Percentiles rank a stretch among this genome's conserved stretches.
phyloP scores from a whole-genome alignment of 2,797 vertebrate genomes.

The Lepidocolaptes lacrymiger region DNA sequence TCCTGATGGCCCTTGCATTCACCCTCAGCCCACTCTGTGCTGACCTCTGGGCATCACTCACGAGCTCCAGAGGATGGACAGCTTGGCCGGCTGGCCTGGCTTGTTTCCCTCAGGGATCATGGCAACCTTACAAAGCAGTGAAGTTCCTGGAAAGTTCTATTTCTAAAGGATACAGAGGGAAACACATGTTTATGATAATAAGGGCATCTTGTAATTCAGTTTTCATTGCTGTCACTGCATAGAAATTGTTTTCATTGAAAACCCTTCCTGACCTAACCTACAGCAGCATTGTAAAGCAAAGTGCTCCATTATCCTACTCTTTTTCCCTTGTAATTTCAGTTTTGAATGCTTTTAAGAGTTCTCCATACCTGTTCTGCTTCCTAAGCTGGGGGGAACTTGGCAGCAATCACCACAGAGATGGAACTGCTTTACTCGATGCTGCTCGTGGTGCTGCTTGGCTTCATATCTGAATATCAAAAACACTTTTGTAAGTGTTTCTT shows the following conservation, averaged over 20 bases:
- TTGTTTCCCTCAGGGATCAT: accelerated
- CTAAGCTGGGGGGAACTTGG: neutral
- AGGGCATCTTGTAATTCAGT: neutral
- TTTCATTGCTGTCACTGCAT: neutral
- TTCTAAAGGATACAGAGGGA: neutral
- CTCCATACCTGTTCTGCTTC: neutral
- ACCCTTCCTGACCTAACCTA: neutral
- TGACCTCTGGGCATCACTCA: neutral
- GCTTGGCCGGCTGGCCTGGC: neutral
- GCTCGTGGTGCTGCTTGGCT: neutral
- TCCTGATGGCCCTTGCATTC: neutral
- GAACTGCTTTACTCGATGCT: neutral
- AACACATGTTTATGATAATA: neutral
- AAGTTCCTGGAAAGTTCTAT: neutral
- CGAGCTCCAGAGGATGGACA: accelerated
- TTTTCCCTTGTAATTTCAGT: neutral
- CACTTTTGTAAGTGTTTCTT: neutral
- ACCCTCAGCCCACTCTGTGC: neutral
- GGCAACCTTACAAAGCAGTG: neutral
- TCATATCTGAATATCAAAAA: accelerated
- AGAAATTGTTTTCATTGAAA: neutral
- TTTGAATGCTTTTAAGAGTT: neutral
- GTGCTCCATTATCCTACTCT: neutral
- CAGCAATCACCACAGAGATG: neutral
- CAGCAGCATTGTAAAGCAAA: neutral